phyloP scores from a whole-genome alignment of 1,140 invertebrate species.

The Trachymyrmex cornetzi region DNA sequence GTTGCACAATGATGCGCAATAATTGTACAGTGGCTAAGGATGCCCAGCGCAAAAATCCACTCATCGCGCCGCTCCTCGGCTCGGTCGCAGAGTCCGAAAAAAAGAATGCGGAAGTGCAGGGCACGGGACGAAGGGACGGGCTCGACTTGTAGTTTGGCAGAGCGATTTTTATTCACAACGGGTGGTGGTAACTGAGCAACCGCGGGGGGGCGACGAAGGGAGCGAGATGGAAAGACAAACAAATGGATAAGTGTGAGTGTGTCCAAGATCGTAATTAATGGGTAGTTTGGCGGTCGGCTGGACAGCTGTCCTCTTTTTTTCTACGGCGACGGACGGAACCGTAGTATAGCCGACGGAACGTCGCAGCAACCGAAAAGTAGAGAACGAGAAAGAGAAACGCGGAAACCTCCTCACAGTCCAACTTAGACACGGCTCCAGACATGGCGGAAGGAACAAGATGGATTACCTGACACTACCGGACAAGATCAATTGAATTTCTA shows the following conservation, averaged over 20 bases:
- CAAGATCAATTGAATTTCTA: constrained; percentile 88
- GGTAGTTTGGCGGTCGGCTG: constrained; percentile 85
- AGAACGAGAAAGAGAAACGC: constrained; percentile 78
- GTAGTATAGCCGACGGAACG: constrained; percentile 73
- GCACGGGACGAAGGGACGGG: constrained; percentile 33
- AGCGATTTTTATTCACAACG: constrained; percentile 75
- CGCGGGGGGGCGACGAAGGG: constrained; percentile 16
- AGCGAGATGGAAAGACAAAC: constrained; percentile 77
- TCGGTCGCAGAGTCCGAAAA: constrained; percentile 18
- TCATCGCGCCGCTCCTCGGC: constrained; percentile 26
- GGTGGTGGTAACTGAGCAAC: constrained; percentile 42
- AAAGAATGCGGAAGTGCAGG: constrained; percentile 47
- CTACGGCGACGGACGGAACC: constrained; percentile 78
- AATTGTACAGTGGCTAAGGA: constrained; percentile 37
- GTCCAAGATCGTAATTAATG: constrained; percentile 84
- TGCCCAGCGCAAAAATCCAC: constrained; percentile 33
- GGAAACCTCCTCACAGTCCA: constrained; percentile 79
- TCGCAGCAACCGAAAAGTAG: constrained; percentile 62
- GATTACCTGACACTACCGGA: constrained; percentile 86
- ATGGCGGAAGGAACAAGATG: constrained; percentile 86
- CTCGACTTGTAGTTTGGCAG: constrained; percentile 57
- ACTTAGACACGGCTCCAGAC: constrained; percentile 80
- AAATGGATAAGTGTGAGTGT: constrained; percentile 75
- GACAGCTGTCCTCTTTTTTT: constrained; percentile 85
- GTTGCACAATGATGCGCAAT: constrained; percentile 45